Base-by-base conservation (phyloP, 2,888 invertebrate species). In the Anorthoa munda region DNA sequence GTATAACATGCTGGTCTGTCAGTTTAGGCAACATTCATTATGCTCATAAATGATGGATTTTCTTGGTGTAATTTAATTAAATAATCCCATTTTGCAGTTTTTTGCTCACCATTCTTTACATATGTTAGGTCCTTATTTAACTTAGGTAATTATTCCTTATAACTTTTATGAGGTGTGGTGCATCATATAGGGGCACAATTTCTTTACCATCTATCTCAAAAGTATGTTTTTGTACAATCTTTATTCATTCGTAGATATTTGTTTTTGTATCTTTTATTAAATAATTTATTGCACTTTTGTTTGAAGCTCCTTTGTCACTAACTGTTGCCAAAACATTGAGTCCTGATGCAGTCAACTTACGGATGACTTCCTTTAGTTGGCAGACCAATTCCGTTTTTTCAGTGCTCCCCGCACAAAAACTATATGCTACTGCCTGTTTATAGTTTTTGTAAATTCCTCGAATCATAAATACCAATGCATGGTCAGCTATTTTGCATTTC, bases 11-110 rank as follows among this genome's bases (percentile, higher is more conserved):
- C 13, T 63, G 50, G 63, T 63, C 63, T 50, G 63, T 63, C 15
- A 63, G 13, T 26, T 50, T 50, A 50, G 50, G 63, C 63, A 50
- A 63, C 50, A 63, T 63, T 26, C 48, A n/a, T 63, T 50, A 63
- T 50, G 50, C 63, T 48, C 48, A 50, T 50, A 63, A 63, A 63
- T 50, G 48, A 50, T 26, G 48, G 63, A 48, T 63, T 63, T 26
- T 48, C 48, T 39, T 50, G 18, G 0, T 63, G 26, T 26, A 48
- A 50, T 26, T 50, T 48, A 18, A 18, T 23, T 11, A 26, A 12
- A 12, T 26, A 18, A 63, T 63, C 12, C 61, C 26, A 63, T 48
- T 26, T 48, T 13, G 63, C 63, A 26, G 12, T 63, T 50, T 26
- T 50, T 18, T 63, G 18, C 18, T 63, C 18, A 12, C 26, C 63